Percentiles rank a stretch among this genome's conserved stretches.
These are phyloP conservation scores for Sinocyclocheilus grahami DNA, from an alignment of 2,113 vertebrate species.

Conservation along the genomic window DNA sequence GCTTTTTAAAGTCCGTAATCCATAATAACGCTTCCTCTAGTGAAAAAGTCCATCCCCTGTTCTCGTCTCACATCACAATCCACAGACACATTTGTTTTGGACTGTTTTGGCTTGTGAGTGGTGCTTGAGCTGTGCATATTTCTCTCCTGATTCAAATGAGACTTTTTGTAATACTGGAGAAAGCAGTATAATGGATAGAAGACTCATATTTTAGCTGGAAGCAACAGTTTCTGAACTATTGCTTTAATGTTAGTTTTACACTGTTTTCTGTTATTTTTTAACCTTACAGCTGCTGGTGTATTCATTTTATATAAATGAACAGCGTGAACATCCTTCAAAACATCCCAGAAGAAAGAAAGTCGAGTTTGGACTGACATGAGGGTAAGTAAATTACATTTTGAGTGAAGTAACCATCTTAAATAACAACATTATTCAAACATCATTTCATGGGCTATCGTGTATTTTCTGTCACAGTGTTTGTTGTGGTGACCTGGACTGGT, in stretches of 20 bases:
- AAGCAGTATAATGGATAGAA: background rate
- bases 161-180: background rate
- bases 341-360: background rate
- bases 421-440: background rate
- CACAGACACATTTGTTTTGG: background rate
- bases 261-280: background rate
- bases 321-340: background rate
- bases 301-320: background rate
- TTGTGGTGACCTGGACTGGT: no score
- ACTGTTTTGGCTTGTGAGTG: background rate
- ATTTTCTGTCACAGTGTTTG: no score
- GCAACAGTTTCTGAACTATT: background rate
- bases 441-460: background rate
- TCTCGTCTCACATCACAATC: background rate
- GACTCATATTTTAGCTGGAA: background rate
- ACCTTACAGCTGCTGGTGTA: background rate
- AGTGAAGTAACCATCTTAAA: background rate
- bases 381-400: background rate
- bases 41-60: background rate
- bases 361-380: background rate
- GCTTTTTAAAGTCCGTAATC: no score
- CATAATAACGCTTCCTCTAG: no score
- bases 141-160: background rate
- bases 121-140: background rate
- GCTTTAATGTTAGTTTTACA: background rate